These are phyloP conservation scores for Cantharis flavilabris DNA, from an alignment of 2,888 invertebrate genomes.

Conservation along the genomic window DNA sequence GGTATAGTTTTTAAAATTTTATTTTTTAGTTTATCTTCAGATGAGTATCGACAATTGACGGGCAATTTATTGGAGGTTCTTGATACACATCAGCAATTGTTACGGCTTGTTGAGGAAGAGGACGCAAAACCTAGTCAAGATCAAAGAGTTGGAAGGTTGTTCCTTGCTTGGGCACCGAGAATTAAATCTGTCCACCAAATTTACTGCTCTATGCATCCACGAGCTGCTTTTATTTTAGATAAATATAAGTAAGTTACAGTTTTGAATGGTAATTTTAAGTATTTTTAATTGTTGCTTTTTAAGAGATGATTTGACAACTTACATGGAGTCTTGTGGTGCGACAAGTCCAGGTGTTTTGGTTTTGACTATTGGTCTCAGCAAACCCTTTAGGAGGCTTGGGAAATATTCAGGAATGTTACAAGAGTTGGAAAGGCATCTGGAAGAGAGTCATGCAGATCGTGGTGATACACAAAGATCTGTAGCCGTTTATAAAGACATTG, in stretches of 20 bases:
- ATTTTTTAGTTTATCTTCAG: constrained; percentile 72
- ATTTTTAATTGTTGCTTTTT: not conserved
- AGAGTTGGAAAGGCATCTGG: constrained; percentile 93
- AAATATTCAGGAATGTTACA: constrained; percentile 94
- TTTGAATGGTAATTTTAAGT: not conserved
- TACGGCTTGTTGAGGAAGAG: constrained; percentile 79
- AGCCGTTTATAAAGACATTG: constrained; percentile 92
- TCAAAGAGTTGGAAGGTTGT: constrained; percentile 89
- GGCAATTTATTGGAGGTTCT: constrained; percentile 89
- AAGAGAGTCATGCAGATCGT: constrained; percentile 92
- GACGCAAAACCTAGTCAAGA: constrained; percentile 71
- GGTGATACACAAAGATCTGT: constrained; percentile 97
- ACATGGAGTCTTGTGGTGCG: constrained; percentile 88
- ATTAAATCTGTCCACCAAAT: constrained; percentile 83
- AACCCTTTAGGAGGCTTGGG: constrained; percentile 92
- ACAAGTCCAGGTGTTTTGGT: constrained; percentile 86
- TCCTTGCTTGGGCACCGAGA: constrained; percentile 81
- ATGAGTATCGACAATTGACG: constrained; percentile 85
- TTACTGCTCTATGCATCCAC: constrained; percentile 93
- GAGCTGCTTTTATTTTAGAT: constrained; percentile 91
- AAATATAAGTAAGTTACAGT: constrained; percentile 76
- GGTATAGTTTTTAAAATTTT: not conserved
- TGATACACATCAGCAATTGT: constrained; percentile 81
- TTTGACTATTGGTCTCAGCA: constrained; percentile 89
- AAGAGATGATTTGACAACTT: constrained; percentile 83